phyloP scores from a whole-genome alignment of 2,113 vertebrate species.

The Campylorhamphus procurvoides region DNA sequence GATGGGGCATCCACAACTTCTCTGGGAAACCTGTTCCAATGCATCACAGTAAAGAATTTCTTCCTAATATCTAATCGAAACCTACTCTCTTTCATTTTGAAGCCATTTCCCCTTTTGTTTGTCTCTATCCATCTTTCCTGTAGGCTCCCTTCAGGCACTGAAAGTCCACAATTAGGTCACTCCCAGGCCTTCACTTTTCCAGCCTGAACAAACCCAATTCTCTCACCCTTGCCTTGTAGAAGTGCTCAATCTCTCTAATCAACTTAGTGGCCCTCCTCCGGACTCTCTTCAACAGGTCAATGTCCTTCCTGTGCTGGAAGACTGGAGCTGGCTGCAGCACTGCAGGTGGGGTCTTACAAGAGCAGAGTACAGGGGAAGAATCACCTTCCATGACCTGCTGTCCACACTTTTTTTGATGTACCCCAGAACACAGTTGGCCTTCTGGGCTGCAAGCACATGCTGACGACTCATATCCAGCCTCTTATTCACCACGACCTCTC shows the following conservation, averaged over 20 bases:
- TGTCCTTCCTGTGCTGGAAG: not conserved
- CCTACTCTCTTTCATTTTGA: not conserved
- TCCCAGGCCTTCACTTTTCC: not conserved
- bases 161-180: not conserved
- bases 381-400: not conserved
- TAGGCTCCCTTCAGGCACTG: not conserved
- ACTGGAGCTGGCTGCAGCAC: not conserved
- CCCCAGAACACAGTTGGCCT: not conserved
- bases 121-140: not conserved
- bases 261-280: not conserved
- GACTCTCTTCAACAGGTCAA: rapidly evolving
- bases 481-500: rapidly evolving
- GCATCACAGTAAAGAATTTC: not conserved
- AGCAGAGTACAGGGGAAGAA: not conserved
- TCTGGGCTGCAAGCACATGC: not conserved
- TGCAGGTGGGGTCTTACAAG: not conserved
- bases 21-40: not conserved
- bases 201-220: not conserved
- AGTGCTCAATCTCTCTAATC: not conserved
- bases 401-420: not conserved
- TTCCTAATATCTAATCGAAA: not conserved
- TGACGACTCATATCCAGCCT: not conserved
- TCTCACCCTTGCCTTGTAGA: not conserved
- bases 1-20: not conserved
- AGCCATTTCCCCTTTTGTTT: not conserved